Evolutionary conservation across 2,113 vertebrate species (phyloP), one percentile per base, ranked within the genome.

Genomic region (Procavia capensis): DNA sequence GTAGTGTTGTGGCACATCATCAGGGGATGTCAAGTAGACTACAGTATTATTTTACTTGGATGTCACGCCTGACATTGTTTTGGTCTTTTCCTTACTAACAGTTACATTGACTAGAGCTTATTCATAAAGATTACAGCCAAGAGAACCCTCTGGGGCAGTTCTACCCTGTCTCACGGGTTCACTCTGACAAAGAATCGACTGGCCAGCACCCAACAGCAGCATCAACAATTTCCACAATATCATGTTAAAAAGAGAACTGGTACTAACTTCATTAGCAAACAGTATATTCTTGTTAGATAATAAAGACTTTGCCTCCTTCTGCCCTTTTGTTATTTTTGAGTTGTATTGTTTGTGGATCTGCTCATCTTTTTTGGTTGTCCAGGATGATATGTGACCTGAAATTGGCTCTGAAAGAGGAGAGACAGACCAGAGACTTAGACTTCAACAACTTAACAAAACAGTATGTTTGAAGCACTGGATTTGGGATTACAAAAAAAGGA

Each of bases 41-140:
- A 45, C 29, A 86, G 93, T 70, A 70, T 88, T 85, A 36, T 45
- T 25, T 90, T 39, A 47, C 74, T 61, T 57, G 25, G 88, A 83
- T 83, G 63, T 85, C 83, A 31, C 54, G 74, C 24, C 54, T 0
- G 0, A 86, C 34, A n/a, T 50, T 39, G 89, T 72, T 83, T 36
- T 88, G 50, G 31, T 88, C 29, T 92, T 93, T 66, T 92, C 41
- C 74, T 88, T 94, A 74, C 43, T 45, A 91, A 95, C 1, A 16
- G 93, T 85, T 36, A 88, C 57, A 70, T 59, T 90, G 22, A n/a
- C 57, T 86, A 50, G 76, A 63, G 93, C n/a, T 83, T 79, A 93
- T 82, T 72, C 7, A 5, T 36, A 36, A 39, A 72, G n/a, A 39
- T 36, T 7, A 36, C 70, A 72, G 70, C 70, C 70, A 72, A 6